phyloP scores from a whole-genome alignment of 64 coral and sea anemone species.

The Montipora foliosa region DNA sequence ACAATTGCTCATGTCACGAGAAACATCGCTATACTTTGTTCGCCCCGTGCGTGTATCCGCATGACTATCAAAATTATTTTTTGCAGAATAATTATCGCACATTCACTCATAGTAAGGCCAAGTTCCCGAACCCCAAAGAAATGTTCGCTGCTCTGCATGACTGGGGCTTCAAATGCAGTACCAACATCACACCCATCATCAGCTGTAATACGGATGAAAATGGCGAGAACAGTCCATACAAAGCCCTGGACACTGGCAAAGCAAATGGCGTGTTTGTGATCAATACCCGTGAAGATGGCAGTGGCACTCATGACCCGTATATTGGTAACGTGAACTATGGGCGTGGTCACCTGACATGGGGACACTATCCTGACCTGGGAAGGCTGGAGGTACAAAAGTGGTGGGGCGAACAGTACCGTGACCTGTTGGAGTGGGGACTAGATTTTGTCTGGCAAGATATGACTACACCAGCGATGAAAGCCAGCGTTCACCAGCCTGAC shows the following conservation, averaged over 20 bases:
- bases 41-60: too few relatives aligned
- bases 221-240: conserved; percentile 65
- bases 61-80: too few relatives aligned
- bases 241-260: conserved; percentile 77
- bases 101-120: too few relatives aligned
- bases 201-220: conserved; percentile 81
- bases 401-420: conserved; percentile 85
- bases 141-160: conserved; percentile 80
- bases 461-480: conserved; percentile 5
- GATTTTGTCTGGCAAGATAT: too few relatives aligned
- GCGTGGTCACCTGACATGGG: too few relatives aligned
- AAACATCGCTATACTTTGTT: too few relatives aligned
- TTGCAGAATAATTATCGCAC: too few relatives aligned
- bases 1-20: too few relatives aligned
- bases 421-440: conserved; percentile 39
- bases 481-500: conserved; percentile 74
- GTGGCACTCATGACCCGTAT: too few relatives aligned
- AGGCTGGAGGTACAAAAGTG: conserved; percentile 70
- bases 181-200: conserved; percentile 80
- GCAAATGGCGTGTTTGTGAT: conserved; percentile 47
- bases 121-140: conserved; percentile 55
- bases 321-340: too few relatives aligned
- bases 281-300: conserved; percentile 72
- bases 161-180: conserved; percentile 78
- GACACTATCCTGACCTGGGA: conserved; percentile 71